These are phyloP conservation scores for Xiphophorus maculatus DNA, from an alignment of 2,113 vertebrate genomes.

Conservation along the genomic window DNA sequence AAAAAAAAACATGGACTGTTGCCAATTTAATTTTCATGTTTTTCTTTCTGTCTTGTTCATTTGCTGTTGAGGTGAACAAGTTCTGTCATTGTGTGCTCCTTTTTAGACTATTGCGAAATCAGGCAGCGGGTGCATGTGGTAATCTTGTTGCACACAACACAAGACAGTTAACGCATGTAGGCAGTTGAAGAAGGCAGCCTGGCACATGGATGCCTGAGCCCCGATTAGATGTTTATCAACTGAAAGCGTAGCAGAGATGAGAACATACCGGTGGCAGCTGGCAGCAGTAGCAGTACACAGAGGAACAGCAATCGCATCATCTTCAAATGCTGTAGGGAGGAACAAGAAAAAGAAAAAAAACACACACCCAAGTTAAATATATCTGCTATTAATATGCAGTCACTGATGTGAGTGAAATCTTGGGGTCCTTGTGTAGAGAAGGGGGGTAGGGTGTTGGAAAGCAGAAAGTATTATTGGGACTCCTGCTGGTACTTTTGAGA, in stretches of 20 bases:
- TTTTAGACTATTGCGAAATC: constrained; percentile 9
- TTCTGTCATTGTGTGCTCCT: not conserved
- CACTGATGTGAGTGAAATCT: constrained; percentile 56
- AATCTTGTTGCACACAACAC: constrained; percentile 7
- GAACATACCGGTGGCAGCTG: constrained; percentile 72
- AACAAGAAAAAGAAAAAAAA: constrained; percentile 13
- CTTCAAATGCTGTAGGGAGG: constrained; percentile 72
- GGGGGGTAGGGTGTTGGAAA: constrained; percentile 30
- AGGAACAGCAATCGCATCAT: constrained; percentile 81
- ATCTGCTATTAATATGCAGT: constrained; percentile 60
- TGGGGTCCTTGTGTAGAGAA: constrained; percentile 51
- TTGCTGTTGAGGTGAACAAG: not conserved
- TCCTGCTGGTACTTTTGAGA: constrained; percentile 29
- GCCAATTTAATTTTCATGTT: constrained; percentile 15
- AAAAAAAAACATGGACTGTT: not conserved
- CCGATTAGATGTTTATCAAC: constrained; percentile 73
- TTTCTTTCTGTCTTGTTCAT: constrained; percentile 18
- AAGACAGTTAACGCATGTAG: constrained; percentile 9
- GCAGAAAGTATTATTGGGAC: constrained; percentile 47
- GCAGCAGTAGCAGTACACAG: constrained; percentile 77
- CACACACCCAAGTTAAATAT: constrained; percentile 57
- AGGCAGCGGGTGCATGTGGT: constrained; percentile 4
- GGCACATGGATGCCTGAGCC: constrained; percentile 16
- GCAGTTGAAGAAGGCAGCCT: constrained; percentile 48
- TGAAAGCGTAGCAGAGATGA: constrained; percentile 52